Evolutionary conservation across 2,888 invertebrate species (phyloP).

Genomic region (Julus scanicus): DNA sequence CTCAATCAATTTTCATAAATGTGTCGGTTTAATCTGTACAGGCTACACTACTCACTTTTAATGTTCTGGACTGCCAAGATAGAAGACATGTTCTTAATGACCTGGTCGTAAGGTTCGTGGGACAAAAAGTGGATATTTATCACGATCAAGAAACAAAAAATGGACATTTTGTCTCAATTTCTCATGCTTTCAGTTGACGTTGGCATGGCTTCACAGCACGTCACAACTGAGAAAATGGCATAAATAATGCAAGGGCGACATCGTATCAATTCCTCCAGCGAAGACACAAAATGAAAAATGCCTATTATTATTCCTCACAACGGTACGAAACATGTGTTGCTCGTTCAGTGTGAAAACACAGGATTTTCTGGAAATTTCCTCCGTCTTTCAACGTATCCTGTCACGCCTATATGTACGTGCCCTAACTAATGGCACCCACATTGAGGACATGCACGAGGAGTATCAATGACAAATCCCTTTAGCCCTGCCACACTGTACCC

Average conservation of each 20-base stretch:
- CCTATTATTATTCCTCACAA: background rate
- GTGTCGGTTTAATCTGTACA: too few relatives aligned
- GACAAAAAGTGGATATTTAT: too few relatives aligned
- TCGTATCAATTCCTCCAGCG: background rate
- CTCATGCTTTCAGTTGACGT: too few relatives aligned
- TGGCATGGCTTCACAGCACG: background rate
- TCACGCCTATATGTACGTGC: constrained; percentile 24
- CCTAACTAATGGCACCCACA: constrained; percentile 12
- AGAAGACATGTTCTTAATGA: too few relatives aligned
- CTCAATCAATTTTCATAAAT: too few relatives aligned
- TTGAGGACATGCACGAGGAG: background rate
- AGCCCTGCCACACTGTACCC: background rate
- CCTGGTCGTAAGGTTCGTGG: too few relatives aligned
- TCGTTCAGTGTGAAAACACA: background rate
- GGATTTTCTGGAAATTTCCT: constrained; percentile 6
- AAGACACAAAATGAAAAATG: background rate
- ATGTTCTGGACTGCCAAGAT: too few relatives aligned
- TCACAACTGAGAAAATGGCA: background rate
- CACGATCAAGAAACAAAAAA: too few relatives aligned
- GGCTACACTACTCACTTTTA: too few relatives aligned
- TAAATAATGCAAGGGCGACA: constrained; percentile 3
- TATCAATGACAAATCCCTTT: constrained; percentile 33
- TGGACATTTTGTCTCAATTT: too few relatives aligned
- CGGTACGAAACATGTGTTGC: constrained; percentile 17
- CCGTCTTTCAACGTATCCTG: background rate